Base-by-base conservation (phyloP, 2,888 invertebrate genomes). In the Melinaea marsaeus region DNA sequence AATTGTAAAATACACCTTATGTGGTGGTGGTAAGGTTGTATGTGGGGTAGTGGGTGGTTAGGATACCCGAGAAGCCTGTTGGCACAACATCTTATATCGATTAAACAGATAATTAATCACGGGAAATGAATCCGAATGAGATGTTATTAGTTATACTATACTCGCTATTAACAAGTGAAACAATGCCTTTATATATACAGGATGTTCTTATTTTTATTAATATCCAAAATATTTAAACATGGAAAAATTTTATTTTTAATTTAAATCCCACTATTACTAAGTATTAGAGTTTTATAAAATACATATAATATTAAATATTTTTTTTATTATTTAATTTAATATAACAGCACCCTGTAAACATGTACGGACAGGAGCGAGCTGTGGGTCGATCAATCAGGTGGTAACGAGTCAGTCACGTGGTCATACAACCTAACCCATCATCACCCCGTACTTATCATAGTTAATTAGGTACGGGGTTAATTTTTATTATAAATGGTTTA, bases 41-140 rank as follows among this genome's bases (percentile, higher is more conserved):
- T 80, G 7, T 22, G 54, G 55, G 47, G 47, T 4, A 35, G 2
- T 0, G 4, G 55, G 13, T 37, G 60, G 61, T 65, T 70, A 74
- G 83, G 79, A 83, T 56, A 86, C 78, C 72, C 71, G 81, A 86
- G 84, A 84, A 85, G 88, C 85, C 84, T 90, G 90, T 90, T 90
- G 89, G 90, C 88, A 89, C 88, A 89, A 88, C 90, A 89, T 90
- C 89, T 90, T 85, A 88, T 90, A 88, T 89, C 90, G 90, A 90
- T 90, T 90, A 90, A 90, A 89, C 90, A 90, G 87, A 90, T 90
- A 90, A 90, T 90, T 90, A 90, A 90, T 90, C 90, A 90, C 87
- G 85, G 88, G 86, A 89, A 89, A 90, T 88, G 90, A 84, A 84
- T 88, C 88, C 88, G 90, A 90, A 90, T 90, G 90, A 90, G 90